Percentiles rank a stretch among this genome's conserved stretches.
Evolutionary conservation across 2,797 vertebrate genomes (phyloP).

Genomic region (Pygocentrus nattereri): DNA sequence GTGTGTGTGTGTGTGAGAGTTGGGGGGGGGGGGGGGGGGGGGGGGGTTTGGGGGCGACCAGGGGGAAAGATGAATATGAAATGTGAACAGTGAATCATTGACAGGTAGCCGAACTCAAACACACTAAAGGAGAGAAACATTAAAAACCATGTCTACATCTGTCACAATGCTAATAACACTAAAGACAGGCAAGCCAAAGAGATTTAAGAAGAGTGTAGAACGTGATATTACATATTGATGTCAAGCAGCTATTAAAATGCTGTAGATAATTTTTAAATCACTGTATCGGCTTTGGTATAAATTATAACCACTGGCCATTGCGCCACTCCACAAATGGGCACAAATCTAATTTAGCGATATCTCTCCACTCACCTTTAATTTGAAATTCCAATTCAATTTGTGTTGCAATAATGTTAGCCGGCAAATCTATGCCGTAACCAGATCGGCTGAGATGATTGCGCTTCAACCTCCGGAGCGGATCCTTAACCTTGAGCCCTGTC

Average conservation of each 20-base stretch:
- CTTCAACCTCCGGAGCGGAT: neutral
- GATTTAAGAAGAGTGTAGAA: neutral
- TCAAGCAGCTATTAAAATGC: slow-evolving; percentile 29
- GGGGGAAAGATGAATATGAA: too few relatives aligned
- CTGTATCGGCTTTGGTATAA: slow-evolving; percentile 33
- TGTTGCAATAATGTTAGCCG: slow-evolving; percentile 44
- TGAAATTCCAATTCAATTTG: slow-evolving; percentile 58
- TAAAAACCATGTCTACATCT: neutral
- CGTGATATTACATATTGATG: slow-evolving; percentile 13
- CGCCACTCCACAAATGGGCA: slow-evolving; percentile 32
- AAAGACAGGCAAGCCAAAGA: neutral
- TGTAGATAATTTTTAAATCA: slow-evolving; percentile 32
- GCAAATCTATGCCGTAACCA: slow-evolving; percentile 43
- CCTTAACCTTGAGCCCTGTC: slow-evolving; percentile 47
- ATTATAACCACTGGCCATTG: slow-evolving; percentile 52
- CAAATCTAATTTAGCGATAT: slow-evolving; percentile 55
- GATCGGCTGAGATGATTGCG: slow-evolving; percentile 43
- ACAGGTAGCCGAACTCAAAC: neutral
- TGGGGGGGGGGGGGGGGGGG: too few relatives aligned
- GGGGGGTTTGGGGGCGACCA: too few relatives aligned
- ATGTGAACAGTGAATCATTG: too few relatives aligned
- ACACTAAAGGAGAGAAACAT: neutral
- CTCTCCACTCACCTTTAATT: slow-evolving; percentile 43
- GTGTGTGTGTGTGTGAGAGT: too few relatives aligned
- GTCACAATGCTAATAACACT: neutral